A percentile compares a stretch with the other conserved stretches of the same genome.
phyloP scores from a whole-genome alignment of 1,140 invertebrate species.

The Achroia grisella region DNA sequence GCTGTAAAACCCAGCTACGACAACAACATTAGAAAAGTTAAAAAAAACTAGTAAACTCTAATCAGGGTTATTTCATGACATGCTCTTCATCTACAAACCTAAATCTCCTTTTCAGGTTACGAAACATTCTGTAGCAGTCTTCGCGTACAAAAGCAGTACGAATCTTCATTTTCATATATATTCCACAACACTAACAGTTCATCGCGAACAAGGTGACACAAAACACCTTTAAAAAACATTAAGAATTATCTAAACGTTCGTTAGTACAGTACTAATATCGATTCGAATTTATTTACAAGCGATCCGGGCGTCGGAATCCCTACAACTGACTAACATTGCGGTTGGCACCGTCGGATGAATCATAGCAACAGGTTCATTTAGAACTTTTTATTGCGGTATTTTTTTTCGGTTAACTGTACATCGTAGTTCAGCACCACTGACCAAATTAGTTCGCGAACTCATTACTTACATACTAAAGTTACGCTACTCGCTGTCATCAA shows the following conservation, averaged over 20 bases:
- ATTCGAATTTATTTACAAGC: conserved; percentile 49
- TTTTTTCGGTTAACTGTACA: conserved; percentile 45
- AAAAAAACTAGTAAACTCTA: no score
- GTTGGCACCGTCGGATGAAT: conserved; percentile 36
- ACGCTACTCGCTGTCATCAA: no score
- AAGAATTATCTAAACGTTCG: conserved; percentile 13
- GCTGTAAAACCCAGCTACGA: no score
- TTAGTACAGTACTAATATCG: conserved; percentile 44
- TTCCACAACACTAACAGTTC: conserved; percentile 1
- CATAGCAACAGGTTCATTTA: conserved; percentile 52
- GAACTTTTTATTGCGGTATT: conserved; percentile 61
- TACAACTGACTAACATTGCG: conserved; percentile 30
- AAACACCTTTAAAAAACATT: conserved; percentile 12
- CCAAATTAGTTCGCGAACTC: conserved; percentile 37
- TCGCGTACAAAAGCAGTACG: background rate
- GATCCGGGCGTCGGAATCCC: conserved; percentile 20
- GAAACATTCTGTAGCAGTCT: conserved; percentile 22
- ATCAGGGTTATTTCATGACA: no score
- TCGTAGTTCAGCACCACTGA: conserved; percentile 20
- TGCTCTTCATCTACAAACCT: conserved; percentile 20
- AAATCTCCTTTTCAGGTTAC: conserved; percentile 25
- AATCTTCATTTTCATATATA: conserved; percentile 10
- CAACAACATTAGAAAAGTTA: no score
- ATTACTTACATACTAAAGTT: no score
- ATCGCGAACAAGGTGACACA: background rate